phyloP scores from a whole-genome alignment of 2,113 vertebrate species.

The Mionectes macconnelli region DNA sequence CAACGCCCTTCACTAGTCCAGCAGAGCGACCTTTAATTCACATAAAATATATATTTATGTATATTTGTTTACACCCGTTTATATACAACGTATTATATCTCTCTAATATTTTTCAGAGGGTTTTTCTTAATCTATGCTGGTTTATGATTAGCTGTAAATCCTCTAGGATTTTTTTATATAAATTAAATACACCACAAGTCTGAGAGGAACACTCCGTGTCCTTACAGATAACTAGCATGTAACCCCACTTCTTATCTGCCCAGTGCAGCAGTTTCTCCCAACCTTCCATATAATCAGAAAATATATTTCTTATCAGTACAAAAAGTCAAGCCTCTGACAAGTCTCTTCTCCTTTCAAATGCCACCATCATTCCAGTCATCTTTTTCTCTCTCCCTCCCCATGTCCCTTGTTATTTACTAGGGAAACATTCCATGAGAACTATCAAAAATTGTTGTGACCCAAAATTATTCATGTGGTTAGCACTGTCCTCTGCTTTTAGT shows the following conservation, averaged over 20 bases:
- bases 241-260: conserved; percentile 59
- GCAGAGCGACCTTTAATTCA: conserved; percentile 13
- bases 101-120: conserved; percentile 2
- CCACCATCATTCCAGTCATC: conserved; percentile 14
- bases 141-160: conserved; percentile 60
- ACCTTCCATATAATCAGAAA: conserved; percentile 33
- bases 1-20: background rate
- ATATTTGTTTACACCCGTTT: background rate
- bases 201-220: conserved; percentile 25
- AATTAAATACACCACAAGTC: conserved; percentile 42
- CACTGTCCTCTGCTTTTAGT: background rate
- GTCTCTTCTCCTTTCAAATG: conserved; percentile 50
- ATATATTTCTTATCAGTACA: conserved; percentile 49
- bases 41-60: background rate
- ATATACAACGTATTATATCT: background rate
- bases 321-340: conserved; percentile 53
- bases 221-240: conserved; percentile 43
- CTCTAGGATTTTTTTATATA: conserved; percentile 45
- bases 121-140: conserved; percentile 22
- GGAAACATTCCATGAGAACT: background rate
- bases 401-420: background rate
- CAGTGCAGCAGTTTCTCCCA: conserved; percentile 46
- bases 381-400: background rate
- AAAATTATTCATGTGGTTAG: background rate
- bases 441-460: background rate